phyloP scores from a whole-genome alignment of 2,888 invertebrate genomes.

The Oscheius onirici region DNA sequence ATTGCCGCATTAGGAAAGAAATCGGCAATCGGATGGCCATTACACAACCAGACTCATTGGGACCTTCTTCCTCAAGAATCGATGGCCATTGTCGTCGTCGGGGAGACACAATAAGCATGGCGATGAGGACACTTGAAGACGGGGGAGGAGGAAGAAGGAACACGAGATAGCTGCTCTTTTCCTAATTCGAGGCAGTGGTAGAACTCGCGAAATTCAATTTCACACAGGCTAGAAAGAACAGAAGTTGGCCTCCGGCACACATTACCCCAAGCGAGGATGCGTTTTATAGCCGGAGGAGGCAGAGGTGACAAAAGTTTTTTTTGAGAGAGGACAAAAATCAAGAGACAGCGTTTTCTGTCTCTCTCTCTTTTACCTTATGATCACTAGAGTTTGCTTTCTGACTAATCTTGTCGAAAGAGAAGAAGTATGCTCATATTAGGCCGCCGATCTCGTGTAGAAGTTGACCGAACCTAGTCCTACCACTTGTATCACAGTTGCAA shows the following conservation, averaged over 20 bases:
- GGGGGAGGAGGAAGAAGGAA: background rate
- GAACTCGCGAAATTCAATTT: background rate
- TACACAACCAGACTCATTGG: background rate
- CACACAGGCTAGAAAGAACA: background rate
- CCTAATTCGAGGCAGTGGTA: background rate
- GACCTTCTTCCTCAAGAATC: background rate
- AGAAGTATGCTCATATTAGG: too few relatives aligned
- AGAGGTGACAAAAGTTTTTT: too few relatives aligned
- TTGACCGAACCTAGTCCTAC: too few relatives aligned
- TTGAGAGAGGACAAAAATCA: background rate
- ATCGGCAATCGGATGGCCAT: constrained; percentile 25
- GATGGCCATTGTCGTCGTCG: constrained; percentile 13
- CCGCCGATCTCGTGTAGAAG: too few relatives aligned
- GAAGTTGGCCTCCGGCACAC: background rate
- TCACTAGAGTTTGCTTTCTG: too few relatives aligned
- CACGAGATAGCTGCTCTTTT: background rate
- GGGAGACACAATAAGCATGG: background rate
- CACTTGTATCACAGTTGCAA: too few relatives aligned
- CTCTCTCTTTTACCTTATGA: too few relatives aligned
- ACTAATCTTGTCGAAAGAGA: too few relatives aligned
- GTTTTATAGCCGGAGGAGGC: background rate
- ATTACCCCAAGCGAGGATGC: background rate
- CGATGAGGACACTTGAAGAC: background rate
- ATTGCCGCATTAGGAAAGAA: constrained; percentile 20
- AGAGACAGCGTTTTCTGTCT: background rate